Evolutionary conservation across 2,888 invertebrate genomes (phyloP).

Genomic region (Eilema depressum): DNA sequence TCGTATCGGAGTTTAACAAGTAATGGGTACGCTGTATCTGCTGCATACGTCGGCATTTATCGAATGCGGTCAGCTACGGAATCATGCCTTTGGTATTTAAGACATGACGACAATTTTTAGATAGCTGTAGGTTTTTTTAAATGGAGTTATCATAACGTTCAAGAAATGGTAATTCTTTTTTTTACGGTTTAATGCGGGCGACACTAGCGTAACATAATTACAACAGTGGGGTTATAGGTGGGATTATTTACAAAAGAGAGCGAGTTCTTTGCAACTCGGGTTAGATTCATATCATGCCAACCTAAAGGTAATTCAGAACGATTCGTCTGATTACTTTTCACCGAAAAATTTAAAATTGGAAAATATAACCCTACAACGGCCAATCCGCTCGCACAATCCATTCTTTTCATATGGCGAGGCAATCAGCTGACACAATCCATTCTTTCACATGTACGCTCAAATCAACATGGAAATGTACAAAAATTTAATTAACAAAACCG

Average conservation of each 20-base stretch:
- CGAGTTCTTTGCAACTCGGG: background rate
- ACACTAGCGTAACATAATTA: background rate
- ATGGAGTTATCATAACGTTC: no score
- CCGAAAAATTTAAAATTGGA: background rate
- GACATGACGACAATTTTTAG: no score
- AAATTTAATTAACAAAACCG: conserved; percentile 59
- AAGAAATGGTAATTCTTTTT: no score
- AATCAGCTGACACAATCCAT: conserved; percentile 20
- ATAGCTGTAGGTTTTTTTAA: no score
- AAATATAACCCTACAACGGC: background rate
- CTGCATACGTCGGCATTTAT: no score
- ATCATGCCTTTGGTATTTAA: no score
- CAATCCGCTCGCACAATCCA: conserved; percentile 18
- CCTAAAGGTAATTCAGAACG: background rate
- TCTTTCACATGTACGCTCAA: conserved; percentile 12
- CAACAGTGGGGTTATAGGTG: background rate
- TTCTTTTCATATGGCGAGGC: conserved; percentile 1
- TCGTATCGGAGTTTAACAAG: no score
- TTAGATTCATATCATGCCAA: background rate
- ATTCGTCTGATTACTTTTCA: background rate
- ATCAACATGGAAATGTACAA: conserved; percentile 38
- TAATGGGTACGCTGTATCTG: no score
- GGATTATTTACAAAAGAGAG: no score
- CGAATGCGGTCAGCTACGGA: no score
- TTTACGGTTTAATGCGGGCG: background rate